phyloP scores from a whole-genome alignment of 2,113 vertebrate genomes.

The Aramus guarauna region DNA sequence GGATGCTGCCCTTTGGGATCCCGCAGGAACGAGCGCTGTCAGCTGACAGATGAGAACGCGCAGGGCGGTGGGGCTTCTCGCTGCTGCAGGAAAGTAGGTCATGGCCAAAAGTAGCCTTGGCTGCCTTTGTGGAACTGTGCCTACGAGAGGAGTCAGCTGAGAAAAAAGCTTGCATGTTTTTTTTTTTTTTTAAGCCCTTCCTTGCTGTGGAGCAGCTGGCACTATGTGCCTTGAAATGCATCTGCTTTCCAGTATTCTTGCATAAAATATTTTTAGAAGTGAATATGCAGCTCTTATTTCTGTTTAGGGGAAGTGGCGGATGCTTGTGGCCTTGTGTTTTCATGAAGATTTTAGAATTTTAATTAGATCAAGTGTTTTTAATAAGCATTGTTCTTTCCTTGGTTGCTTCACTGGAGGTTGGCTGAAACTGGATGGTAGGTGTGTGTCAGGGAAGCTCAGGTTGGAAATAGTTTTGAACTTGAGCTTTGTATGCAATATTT shows the following conservation, averaged over 20 bases:
- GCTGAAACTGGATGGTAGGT: not conserved
- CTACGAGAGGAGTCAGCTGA: not conserved
- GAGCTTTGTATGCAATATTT: not conserved
- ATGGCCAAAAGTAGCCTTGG: conserved; percentile 51
- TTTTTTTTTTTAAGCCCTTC: conserved; percentile 2
- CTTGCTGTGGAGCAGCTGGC: conserved; percentile 52
- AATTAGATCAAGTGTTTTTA: conserved; percentile 9
- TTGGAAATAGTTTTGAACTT: not conserved
- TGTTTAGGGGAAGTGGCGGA: not conserved
- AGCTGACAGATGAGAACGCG: not conserved
- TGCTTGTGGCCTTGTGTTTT: conserved; percentile 11
- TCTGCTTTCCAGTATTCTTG: conserved; percentile 49
- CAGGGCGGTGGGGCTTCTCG: not conserved
- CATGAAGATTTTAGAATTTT: not conserved
- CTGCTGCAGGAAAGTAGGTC: conserved; percentile 49
- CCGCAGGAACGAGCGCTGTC: not conserved
- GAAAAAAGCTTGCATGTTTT: not conserved
- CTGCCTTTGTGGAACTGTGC: conserved; percentile 1
- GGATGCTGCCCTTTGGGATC: not conserved
- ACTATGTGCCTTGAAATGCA: not conserved
- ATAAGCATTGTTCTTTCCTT: not conserved
- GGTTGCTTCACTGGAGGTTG: not conserved
- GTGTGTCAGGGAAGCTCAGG: not conserved
- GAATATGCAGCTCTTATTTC: not conserved
- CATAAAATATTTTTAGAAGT: conserved; percentile 34